Evolutionary conservation across 2,113 vertebrate genomes (phyloP).

Genomic region (Limnothrissa miodon): DNA sequence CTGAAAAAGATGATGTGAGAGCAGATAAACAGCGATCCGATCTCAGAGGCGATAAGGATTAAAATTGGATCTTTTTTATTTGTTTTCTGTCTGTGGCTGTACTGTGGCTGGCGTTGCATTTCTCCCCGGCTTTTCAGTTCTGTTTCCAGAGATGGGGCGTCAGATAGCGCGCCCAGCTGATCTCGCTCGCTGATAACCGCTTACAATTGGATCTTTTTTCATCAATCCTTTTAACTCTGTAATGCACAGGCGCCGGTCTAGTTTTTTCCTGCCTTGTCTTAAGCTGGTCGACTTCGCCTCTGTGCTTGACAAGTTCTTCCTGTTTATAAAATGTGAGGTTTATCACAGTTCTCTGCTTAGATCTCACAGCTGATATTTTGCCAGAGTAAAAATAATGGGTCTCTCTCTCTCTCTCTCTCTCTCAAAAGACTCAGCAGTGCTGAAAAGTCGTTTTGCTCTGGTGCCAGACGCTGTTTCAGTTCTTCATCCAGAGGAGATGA

Average conservation of each 20-base stretch:
- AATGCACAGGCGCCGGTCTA: conserved; percentile 50
- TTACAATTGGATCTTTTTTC: conserved; percentile 70
- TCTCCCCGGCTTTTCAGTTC: conserved; percentile 68
- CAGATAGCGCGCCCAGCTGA: conserved; percentile 70
- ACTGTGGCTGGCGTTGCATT: conserved; percentile 58
- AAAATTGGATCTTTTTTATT: conserved; percentile 78
- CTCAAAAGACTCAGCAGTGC: conserved; percentile 46
- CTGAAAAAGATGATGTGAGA: conserved; percentile 71
- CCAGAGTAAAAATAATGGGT: conserved; percentile 17
- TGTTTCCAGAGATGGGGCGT: conserved; percentile 72
- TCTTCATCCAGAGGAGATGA: conserved; percentile 58
- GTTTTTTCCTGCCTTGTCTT: conserved; percentile 46
- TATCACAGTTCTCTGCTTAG: conserved; percentile 52
- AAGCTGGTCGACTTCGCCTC: conserved; percentile 52
- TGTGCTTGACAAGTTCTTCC: conserved; percentile 63
- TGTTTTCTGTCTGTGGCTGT: conserved; percentile 73
- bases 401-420: conserved; percentile 18
- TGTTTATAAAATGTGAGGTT: conserved; percentile 64
- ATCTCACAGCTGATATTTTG: conserved; percentile 57
- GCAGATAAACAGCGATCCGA: conserved; percentile 75
- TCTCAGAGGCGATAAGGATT: conserved; percentile 71
- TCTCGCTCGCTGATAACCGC: conserved; percentile 65
- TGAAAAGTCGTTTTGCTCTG: conserved; percentile 58
- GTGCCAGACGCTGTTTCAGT: conserved; percentile 59
- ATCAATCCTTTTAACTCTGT: conserved; percentile 66